Percentiles rank a stretch among this genome's conserved stretches.
phyloP scores from a whole-genome alignment of 2,797 vertebrate species.

The Hydrolagus colliei region DNA sequence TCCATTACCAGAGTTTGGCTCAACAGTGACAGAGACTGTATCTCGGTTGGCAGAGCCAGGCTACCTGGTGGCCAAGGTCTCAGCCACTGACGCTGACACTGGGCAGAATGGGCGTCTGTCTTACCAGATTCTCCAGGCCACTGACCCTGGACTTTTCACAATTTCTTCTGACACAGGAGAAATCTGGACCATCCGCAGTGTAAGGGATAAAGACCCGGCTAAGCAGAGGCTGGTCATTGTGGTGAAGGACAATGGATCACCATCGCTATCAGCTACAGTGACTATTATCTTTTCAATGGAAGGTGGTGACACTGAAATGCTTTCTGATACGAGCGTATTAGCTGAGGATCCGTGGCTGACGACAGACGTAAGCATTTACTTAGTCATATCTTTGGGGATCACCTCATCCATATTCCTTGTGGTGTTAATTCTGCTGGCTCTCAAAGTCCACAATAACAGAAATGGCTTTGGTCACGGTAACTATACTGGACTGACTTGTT shows the following conservation, averaged over 20 bases:
- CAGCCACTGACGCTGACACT: conserved; percentile 13
- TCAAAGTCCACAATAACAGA: conserved; percentile 16
- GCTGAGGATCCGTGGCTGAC: not conserved
- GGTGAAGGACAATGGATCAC: conserved; percentile 7
- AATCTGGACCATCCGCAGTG: not conserved
- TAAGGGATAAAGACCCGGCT: not conserved
- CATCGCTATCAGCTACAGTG: conserved; percentile 16
- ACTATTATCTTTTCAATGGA: conserved; percentile 12
- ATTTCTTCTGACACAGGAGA: not conserved
- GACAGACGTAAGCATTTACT: not conserved
- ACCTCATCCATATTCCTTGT: not conserved
- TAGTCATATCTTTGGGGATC: not conserved
- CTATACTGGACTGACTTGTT: not conserved
- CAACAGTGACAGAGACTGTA: not conserved
- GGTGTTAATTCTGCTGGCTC: not conserved
- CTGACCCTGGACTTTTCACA: not conserved
- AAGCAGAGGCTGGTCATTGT: conserved; percentile 14
- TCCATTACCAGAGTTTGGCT: not conserved
- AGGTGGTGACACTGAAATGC: not conserved
- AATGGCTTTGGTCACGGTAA: too few species aligned
- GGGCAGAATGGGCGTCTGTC: conserved; percentile 11
- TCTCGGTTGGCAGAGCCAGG: conserved; percentile 14
- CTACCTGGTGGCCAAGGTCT: not conserved
- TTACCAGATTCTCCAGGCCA: not conserved
- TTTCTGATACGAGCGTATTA: not conserved